Evolutionary conservation across 1,140 invertebrate species (phyloP), one percentile per base, ranked within the genome.

Genomic region (Drosophila aff.): DNA sequence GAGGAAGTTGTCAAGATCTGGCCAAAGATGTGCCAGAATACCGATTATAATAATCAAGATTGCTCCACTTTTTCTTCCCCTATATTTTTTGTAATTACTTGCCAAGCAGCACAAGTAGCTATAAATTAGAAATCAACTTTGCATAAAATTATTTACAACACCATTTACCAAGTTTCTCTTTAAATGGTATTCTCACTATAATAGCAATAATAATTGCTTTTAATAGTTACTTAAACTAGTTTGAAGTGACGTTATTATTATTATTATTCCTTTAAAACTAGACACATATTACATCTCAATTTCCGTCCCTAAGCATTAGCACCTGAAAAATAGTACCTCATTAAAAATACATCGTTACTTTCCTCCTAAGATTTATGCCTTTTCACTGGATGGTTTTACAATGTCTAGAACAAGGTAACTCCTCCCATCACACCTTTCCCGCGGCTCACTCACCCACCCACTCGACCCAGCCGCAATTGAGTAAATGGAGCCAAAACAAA

Each of bases 1-100:
- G 46, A 73, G 69, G 69, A 73, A 73, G 69, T 73, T 73, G 53
- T 72, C 67, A 47, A 73, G 71, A 61, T 72, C 52, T 28, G 44
- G 50, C 21, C 11, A 49, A 46, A 36, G 47, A 72, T 53, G 23
- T 53, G 50, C n/a, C 33, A 43, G 40, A 38, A 43, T 23, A 23
- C 33, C 15, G 44, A 67, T 67, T 49, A 63, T 66, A 33, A 66
- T 47, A 40, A 68, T 64, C 65, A 40, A 57, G 40, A 57, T 68
- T 71, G 67, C 44, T 68, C 67, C 33, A 71, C 49, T 55, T 71
- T 71, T 67, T 18, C n/a, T 71, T 55, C 21, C 18, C 33, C 33
- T 38, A 33, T 16, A 50, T 46, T 15, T 23, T 10, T 40, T 31
- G 11, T 57, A 68, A 71, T 71, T 68, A 18, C 61, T 63, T 63